Evolutionary conservation across 2,113 vertebrate genomes (phyloP).

Genomic region (Rhinopomastus cyanomelas): DNA sequence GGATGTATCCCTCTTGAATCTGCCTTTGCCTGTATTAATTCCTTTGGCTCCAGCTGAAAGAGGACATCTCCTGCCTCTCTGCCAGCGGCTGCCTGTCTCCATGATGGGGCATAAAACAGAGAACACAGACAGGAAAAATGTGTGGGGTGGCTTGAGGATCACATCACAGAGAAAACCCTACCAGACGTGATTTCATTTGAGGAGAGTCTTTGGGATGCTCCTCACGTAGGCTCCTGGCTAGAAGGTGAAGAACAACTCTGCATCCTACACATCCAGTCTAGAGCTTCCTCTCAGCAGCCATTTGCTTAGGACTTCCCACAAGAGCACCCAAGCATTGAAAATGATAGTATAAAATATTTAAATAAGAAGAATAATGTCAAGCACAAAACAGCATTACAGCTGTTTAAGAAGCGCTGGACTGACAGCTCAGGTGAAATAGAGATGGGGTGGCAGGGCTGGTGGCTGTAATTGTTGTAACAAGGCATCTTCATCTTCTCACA

Average conservation of each 20-base stretch:
- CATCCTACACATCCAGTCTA: neutral
- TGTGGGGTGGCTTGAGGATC: neutral
- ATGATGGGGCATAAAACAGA: neutral
- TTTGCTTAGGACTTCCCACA: neutral
- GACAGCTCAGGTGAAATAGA: neutral
- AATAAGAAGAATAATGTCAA: neutral
- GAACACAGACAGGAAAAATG: neutral
- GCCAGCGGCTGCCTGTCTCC: neutral
- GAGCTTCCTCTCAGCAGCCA: neutral
- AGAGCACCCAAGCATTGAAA: neutral
- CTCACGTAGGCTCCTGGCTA: neutral
- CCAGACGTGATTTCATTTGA: neutral
- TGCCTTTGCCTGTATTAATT: neutral
- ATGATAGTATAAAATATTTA: neutral
- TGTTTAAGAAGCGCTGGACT: neutral
- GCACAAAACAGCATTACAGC: neutral
- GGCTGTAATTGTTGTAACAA: neutral
- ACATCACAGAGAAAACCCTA: fast-evolving
- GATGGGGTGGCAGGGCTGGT: neutral
- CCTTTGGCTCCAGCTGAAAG: neutral
- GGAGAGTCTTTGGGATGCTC: neutral
- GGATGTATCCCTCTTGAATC: neutral
- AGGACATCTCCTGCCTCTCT: neutral
- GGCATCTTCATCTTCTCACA: neutral
- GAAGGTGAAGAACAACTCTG: neutral